These are phyloP conservation scores for Charadrius vociferus DNA, from an alignment of 2,113 vertebrate species.

Conservation along the genomic window DNA sequence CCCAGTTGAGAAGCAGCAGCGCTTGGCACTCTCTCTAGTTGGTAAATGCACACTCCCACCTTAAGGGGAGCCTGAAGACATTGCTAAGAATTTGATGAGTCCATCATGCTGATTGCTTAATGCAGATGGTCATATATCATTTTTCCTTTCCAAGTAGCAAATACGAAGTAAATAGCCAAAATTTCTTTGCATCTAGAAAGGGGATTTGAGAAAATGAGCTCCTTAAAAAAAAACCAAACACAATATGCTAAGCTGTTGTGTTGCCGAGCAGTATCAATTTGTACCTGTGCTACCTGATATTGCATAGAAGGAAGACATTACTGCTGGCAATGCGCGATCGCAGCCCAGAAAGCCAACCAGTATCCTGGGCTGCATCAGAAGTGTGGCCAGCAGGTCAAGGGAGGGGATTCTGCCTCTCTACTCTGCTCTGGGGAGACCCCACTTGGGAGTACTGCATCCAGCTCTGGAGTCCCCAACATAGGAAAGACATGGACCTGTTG, in stretches of 20 bases:
- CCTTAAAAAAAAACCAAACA: not conserved
- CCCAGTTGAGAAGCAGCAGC: not conserved
- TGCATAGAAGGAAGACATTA: not conserved
- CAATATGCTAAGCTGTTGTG: not conserved
- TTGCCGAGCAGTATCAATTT: not conserved
- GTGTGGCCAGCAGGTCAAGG: too few relatives aligned
- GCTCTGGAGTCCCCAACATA: too few relatives aligned
- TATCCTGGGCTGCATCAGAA: too few relatives aligned
- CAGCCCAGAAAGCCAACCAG: too few relatives aligned
- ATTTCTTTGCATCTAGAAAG: not conserved
- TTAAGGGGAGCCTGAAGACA: not conserved
- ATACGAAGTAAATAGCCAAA: not conserved
- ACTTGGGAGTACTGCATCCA: too few relatives aligned
- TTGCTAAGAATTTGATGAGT: not conserved
- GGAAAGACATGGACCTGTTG: too few relatives aligned
- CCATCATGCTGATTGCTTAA: not conserved
- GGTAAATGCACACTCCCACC: not conserved
- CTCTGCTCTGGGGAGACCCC: too few relatives aligned
- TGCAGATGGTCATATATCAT: not conserved
- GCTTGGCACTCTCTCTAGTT: not conserved
- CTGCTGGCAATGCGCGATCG: too few relatives aligned
- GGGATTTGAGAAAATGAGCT: not conserved
- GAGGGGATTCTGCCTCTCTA: too few relatives aligned
- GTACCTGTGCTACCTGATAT: not conserved
- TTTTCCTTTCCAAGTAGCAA: not conserved